Conservation (phyloP, 92 coral and sea anemone genomes). For the Micromussa lordhowensis region DNA sequence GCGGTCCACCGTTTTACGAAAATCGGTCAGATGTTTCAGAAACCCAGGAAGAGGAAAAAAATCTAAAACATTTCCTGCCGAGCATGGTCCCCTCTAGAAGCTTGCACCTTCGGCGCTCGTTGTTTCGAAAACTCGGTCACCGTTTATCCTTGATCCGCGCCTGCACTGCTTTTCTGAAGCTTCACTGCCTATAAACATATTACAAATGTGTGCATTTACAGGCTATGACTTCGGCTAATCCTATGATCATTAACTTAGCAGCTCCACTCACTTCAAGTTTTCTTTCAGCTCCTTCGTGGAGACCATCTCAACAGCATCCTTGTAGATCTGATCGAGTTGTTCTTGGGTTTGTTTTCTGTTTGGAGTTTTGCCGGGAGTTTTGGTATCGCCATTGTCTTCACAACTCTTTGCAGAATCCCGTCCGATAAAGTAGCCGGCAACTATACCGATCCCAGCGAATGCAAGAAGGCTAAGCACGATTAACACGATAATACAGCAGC, state of each 20-base stretch:
- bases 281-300: slow-evolving; percentile 61
- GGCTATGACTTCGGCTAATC: background rate
- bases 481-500: background rate
- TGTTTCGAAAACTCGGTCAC: no score
- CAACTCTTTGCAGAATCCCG: slow-evolving; percentile 15
- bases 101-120: no score
- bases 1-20: no score
- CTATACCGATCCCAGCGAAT: slow-evolving; percentile 16
- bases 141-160: no score
- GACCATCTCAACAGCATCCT: slow-evolving; percentile 68
- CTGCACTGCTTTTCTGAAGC: no score
- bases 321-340: slow-evolving; percentile 32
- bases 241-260: background rate
- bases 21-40: no score
- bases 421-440: slow-evolving; percentile 42
- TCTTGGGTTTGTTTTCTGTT: background rate
- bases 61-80: no score
- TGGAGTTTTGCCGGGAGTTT: slow-evolving; percentile 6
- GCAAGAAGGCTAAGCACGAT: slow-evolving; percentile 19
- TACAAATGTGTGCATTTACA: no score
- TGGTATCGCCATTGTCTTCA: slow-evolving; percentile 5
- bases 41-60: no score
- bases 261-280: slow-evolving; percentile 63
- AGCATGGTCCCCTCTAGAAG: no score
- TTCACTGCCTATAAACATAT: no score